Conservation (phyloP, 2,797 vertebrate species). For the Anisognathus igniventris region DNA sequence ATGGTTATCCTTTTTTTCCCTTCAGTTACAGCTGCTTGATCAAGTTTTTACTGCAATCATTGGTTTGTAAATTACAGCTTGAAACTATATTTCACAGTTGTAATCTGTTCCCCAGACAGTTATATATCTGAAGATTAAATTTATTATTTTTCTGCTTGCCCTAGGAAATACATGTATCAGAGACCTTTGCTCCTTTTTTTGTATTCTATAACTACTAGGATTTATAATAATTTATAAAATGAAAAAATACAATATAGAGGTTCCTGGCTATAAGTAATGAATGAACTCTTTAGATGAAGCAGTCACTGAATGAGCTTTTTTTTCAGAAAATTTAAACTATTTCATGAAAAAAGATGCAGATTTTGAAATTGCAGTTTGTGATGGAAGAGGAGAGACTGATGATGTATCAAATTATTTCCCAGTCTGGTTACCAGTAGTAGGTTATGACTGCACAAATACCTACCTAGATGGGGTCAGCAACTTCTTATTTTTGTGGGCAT, state of each 20-base stretch:
- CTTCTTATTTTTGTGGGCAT: not conserved
- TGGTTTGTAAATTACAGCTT: conserved; percentile 47
- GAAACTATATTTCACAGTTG: conserved; percentile 55
- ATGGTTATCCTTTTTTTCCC: not conserved
- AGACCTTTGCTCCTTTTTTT: not conserved
- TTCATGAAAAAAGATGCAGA: not conserved
- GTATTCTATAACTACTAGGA: not conserved
- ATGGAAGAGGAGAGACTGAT: not conserved
- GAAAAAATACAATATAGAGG: not conserved
- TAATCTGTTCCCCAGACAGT: conserved; percentile 56
- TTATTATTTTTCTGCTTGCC: conserved; percentile 38
- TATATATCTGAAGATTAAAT: conserved; percentile 8
- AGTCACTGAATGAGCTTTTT: not conserved
- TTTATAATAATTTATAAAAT: not conserved
- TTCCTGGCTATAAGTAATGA: not conserved
- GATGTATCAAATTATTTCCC: not conserved
- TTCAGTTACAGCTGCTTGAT: not conserved
- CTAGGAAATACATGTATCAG: not conserved
- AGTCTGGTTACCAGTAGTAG: not conserved
- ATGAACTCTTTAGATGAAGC: not conserved
- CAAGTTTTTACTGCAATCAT: conserved; percentile 38
- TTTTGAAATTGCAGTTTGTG: not conserved
- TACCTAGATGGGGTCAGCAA: not conserved
- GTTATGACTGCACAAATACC: not conserved
- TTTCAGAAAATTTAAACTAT: not conserved